phyloP scores from a whole-genome alignment of 2,888 invertebrate species.

The Neria commutata region DNA sequence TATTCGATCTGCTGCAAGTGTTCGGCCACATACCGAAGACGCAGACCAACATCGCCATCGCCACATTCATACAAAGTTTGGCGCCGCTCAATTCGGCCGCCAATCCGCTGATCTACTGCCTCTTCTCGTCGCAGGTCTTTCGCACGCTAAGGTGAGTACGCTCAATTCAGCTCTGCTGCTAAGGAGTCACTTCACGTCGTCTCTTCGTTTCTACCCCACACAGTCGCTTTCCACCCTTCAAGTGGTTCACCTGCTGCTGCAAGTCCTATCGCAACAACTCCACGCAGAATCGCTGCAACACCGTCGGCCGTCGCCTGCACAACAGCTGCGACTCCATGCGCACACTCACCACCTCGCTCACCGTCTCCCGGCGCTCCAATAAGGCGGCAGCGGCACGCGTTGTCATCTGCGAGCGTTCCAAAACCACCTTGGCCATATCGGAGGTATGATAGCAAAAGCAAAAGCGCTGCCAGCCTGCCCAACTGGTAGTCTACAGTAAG shows the following conservation, averaged over 20 bases:
- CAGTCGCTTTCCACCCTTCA: constrained; percentile 69
- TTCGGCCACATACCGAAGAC: constrained; percentile 81
- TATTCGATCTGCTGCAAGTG: constrained; percentile 89
- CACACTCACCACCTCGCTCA: constrained; percentile 60
- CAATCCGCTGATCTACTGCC: constrained; percentile 92
- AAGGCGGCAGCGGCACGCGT: constrained; percentile 53
- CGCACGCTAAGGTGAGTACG: constrained; percentile 76
- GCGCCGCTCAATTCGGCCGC: constrained; percentile 93
- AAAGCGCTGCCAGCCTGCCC: constrained; percentile 42
- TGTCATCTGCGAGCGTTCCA: constrained; percentile 57
- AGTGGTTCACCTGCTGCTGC: constrained; percentile 70
- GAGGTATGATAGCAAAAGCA: constrained; percentile 60
- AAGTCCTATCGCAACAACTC: constrained; percentile 55
- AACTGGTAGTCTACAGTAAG: constrained; percentile 39
- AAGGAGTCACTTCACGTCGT: neutral
- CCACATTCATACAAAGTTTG: constrained; percentile 89
- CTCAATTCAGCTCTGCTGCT: neutral
- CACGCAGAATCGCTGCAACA: constrained; percentile 55
- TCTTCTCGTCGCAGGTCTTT: constrained; percentile 90
- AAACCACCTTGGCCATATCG: constrained; percentile 55
- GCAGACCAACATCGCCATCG: constrained; percentile 81
- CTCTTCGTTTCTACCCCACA: neutral
- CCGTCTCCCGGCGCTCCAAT: constrained; percentile 57
- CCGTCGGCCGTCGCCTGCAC: constrained; percentile 58
- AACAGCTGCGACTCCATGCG: constrained; percentile 62